Percentiles rank a stretch among this genome's conserved stretches.
phyloP scores from a whole-genome alignment of 92 coral and sea anemone genomes.

The Heteractis magnifica region DNA sequence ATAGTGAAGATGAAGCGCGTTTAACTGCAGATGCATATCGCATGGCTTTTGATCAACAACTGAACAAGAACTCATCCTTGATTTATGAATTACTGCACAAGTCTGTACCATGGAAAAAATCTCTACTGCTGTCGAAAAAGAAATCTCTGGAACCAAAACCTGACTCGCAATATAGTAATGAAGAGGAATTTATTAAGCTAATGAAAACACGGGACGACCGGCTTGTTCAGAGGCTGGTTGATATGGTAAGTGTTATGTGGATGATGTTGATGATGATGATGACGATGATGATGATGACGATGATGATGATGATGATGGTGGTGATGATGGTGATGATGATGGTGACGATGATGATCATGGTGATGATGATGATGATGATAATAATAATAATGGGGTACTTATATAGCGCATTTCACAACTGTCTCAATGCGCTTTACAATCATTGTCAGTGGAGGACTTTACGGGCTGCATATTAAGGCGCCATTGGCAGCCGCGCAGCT shows the following conservation, averaged over 20 bases:
- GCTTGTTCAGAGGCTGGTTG: constrained; percentile 71
- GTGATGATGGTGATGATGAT: neutral
- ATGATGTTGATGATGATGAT: neutral
- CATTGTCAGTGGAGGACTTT: too few relatives aligned
- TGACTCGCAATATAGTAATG: constrained; percentile 28
- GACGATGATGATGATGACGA: neutral
- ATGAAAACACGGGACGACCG: constrained; percentile 73
- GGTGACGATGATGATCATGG: neutral
- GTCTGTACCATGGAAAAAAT: constrained; percentile 65
- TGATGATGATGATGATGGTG: neutral
- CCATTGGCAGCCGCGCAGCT: too few relatives aligned
- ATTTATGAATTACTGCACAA: constrained; percentile 69
- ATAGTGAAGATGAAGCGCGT: constrained; percentile 74
- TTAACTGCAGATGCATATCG: constrained; percentile 81
- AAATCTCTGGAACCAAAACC: constrained; percentile 18
- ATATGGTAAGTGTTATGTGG: constrained; percentile 61
- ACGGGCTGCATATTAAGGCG: too few relatives aligned
- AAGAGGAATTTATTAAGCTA: constrained; percentile 56
- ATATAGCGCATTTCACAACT: too few relatives aligned
- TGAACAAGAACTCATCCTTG: constrained; percentile 64
- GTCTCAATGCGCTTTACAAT: too few relatives aligned
- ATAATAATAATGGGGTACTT: too few relatives aligned
- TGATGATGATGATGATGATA: neutral
- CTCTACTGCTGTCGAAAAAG: constrained; percentile 35
- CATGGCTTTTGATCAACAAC: constrained; percentile 80